Conservation (phyloP, 1,140 invertebrate species). For the Nasonia longicornis region DNA sequence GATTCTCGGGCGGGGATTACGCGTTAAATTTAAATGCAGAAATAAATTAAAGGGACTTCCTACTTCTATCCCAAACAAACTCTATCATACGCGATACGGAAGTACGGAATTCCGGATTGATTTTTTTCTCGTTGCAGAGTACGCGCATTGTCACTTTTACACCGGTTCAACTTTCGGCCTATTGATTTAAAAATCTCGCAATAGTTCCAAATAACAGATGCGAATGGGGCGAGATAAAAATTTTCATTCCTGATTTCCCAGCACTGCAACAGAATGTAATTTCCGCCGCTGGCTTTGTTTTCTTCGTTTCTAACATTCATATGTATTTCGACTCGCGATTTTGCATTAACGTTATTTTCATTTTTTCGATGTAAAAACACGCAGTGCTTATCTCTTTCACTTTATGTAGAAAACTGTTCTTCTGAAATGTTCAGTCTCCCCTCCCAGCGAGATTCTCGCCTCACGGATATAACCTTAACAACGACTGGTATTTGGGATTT, state of each 20-base stretch:
- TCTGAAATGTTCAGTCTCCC: background rate
- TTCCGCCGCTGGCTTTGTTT: background rate
- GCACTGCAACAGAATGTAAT: background rate
- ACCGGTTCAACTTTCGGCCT: background rate
- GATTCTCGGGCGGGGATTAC: constrained; percentile 7
- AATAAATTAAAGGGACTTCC: constrained; percentile 12
- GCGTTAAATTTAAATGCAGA: constrained; percentile 34
- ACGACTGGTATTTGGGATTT: background rate
- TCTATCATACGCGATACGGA: background rate
- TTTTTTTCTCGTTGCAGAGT: background rate
- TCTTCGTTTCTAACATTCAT: background rate
- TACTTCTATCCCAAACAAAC: background rate
- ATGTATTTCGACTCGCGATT: background rate
- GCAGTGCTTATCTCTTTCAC: background rate
- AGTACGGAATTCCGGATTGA: background rate
- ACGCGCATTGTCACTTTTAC: background rate
- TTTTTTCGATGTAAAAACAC: background rate
- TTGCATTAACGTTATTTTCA: background rate
- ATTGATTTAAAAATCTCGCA: background rate
- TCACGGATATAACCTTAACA: background rate
- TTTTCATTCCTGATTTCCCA: background rate
- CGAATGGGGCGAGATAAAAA: too few species aligned
- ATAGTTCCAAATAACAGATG: too few species aligned
- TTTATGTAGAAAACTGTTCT: background rate
- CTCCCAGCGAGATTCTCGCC: background rate